A percentile compares a stretch with the other conserved stretches of the same genome.
Conservation (phyloP, 2,888 invertebrate species). For the Chymomyza caudatula region DNA sequence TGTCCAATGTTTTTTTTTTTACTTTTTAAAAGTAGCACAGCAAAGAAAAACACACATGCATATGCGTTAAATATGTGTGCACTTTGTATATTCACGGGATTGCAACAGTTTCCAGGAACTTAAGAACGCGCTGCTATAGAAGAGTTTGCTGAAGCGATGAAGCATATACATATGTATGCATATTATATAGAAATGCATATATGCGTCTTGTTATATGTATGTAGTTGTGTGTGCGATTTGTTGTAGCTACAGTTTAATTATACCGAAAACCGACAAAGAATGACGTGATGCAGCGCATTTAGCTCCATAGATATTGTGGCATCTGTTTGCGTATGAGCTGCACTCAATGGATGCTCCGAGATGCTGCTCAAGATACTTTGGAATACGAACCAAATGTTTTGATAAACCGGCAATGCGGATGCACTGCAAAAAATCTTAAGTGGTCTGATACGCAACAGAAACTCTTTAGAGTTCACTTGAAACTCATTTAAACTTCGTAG, state of each 20-base stretch:
- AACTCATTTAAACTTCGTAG: background rate
- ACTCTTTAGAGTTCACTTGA: background rate
- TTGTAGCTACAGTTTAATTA: slow-evolving; percentile 57
- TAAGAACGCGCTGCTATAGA: background rate
- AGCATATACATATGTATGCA: slow-evolving; percentile 1
- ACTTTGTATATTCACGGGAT: too few relatives aligned
- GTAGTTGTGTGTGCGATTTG: slow-evolving; percentile 12
- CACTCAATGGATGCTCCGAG: background rate
- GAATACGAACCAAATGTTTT: background rate
- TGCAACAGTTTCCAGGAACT: background rate
- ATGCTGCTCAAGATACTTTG: background rate
- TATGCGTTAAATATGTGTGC: too few relatives aligned
- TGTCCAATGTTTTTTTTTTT: slow-evolving; percentile 12
- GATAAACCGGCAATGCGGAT: background rate
- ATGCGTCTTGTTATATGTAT: background rate
- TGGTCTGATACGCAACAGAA: background rate
- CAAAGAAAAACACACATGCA: background rate
- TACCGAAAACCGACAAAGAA: slow-evolving; percentile 53
- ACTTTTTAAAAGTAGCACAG: slow-evolving; percentile 30
- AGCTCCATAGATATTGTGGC: slow-evolving; percentile 7
- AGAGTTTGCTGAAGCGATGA: slow-evolving; percentile 2
- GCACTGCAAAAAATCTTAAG: background rate
- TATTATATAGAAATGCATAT: background rate
- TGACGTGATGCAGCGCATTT: slow-evolving; percentile 58
- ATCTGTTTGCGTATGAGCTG: background rate